Conservation (phyloP, 2,797 vertebrate genomes). For the Hemibagrus guttatus region DNA sequence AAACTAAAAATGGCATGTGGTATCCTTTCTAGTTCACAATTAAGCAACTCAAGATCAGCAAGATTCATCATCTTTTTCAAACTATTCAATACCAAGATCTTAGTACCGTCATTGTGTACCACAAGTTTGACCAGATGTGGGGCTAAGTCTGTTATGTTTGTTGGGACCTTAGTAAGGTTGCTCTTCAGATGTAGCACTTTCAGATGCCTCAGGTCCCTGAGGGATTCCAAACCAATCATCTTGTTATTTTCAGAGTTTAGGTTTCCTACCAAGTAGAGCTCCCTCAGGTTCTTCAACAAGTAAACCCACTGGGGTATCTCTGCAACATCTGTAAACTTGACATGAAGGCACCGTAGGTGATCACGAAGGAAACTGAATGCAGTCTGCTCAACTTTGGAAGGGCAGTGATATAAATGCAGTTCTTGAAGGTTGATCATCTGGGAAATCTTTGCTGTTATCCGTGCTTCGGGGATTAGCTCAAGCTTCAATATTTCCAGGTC, state of each 20-base stretch:
- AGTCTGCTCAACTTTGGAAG: slow-evolving; percentile 95
- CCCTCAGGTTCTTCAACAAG: slow-evolving; percentile 90
- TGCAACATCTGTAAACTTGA: slow-evolving; percentile 97
- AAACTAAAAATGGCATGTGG: slow-evolving; percentile 98
- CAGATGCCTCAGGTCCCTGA: slow-evolving; percentile 92
- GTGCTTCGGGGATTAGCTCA: slow-evolving; percentile 94
- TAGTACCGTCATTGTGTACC: slow-evolving; percentile 96
- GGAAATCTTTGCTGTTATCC: slow-evolving; percentile 95
- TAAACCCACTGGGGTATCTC: slow-evolving; percentile 98
- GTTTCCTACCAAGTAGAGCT: slow-evolving; percentile 93
- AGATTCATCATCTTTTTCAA: slow-evolving; percentile 99
- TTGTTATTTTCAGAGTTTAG: slow-evolving; percentile 99
- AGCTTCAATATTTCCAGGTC: slow-evolving; percentile 95
- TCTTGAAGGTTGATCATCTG: slow-evolving; percentile 97
- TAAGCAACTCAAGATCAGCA: slow-evolving; percentile 91
- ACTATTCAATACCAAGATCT: slow-evolving; percentile 94
- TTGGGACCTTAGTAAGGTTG: slow-evolving; percentile 97
- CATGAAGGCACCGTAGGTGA: slow-evolving; percentile 96
- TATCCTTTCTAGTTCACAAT: slow-evolving; percentile 96
- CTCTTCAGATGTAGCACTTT: slow-evolving; percentile 95
- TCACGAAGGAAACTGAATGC: slow-evolving; percentile 97
- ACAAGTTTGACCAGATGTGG: slow-evolving; percentile 92
- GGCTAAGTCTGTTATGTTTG: slow-evolving; percentile 97
- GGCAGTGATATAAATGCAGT: slow-evolving; percentile 96
- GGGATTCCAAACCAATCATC: slow-evolving; percentile 96